Percentiles rank a stretch among this genome's conserved stretches.
phyloP scores from a whole-genome alignment of 1,140 invertebrate genomes.

The Brachionus plicatilis region DNA sequence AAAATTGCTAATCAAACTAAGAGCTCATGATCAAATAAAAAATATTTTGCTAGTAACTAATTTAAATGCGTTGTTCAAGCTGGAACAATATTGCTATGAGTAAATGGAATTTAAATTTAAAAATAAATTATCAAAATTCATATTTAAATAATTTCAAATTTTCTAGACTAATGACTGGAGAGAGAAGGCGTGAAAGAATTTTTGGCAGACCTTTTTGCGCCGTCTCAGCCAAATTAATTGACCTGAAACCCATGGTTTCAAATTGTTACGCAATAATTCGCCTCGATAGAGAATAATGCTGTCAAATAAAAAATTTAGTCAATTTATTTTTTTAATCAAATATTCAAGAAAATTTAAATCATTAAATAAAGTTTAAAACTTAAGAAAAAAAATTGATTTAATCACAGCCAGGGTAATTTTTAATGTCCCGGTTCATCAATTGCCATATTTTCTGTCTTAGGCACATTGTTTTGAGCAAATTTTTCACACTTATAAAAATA shows the following conservation, averaged over 20 bases:
- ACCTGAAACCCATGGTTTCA: not conserved
- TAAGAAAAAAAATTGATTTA: not conserved
- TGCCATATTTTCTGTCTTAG: constrained; percentile 8
- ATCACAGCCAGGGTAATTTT: not conserved
- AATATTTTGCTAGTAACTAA: constrained; percentile 1
- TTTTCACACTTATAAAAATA: constrained; percentile 31
- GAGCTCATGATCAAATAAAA: constrained; percentile 22
- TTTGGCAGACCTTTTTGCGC: constrained; percentile 23
- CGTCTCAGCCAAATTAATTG: not conserved
- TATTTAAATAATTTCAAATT: not conserved
- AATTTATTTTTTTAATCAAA: not conserved
- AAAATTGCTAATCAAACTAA: not conserved
- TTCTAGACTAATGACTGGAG: constrained; percentile 24
- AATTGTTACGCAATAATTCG: not conserved
- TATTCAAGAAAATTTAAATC: not conserved
- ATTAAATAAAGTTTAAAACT: constrained; percentile 12
- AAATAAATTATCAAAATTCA: not conserved
- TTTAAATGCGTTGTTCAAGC: constrained; percentile 10
- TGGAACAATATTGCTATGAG: constrained; percentile 40
- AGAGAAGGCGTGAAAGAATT: constrained; percentile 9
- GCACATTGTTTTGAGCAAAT: not conserved
- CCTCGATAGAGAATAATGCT: constrained; percentile 6
- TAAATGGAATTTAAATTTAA: not conserved
- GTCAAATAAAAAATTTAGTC: not conserved
- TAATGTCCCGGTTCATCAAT: constrained; percentile 10